Evolutionary conservation across 2,888 invertebrate genomes (phyloP).

Genomic region (Platerodrilus igneus): DNA sequence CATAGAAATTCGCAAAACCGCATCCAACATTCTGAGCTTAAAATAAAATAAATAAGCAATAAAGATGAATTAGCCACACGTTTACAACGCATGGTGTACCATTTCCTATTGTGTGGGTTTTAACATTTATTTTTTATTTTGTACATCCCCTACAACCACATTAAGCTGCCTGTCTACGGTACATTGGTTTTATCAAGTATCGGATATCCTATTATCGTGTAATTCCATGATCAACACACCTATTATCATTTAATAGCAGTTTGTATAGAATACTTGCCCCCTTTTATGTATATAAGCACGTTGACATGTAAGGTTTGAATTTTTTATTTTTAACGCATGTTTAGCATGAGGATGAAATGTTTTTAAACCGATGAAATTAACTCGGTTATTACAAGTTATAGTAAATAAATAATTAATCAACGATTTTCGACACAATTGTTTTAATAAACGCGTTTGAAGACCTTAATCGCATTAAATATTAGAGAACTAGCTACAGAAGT

Average conservation of each 20-base stretch:
- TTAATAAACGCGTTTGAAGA: too few relatives aligned
- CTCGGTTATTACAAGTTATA: too few relatives aligned
- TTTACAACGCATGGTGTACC: conserved; percentile 18
- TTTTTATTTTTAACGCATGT: conserved; percentile 3
- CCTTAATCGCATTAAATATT: too few relatives aligned
- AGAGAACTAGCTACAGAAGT: too few relatives aligned
- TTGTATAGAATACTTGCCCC: conserved; percentile 20
- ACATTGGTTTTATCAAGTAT: conserved; percentile 31
- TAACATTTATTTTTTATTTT: conserved; percentile 27
- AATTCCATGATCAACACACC: conserved; percentile 33
- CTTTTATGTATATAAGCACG: conserved; percentile 14
- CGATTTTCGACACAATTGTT: too few relatives aligned
- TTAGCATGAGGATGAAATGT: too few relatives aligned
- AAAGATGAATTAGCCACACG: conserved; percentile 23
- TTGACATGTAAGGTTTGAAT: conserved; percentile 18
- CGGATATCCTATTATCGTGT: conserved; percentile 32
- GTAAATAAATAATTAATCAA: too few relatives aligned
- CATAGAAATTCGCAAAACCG: too few relatives aligned
- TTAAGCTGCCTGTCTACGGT: conserved; percentile 24
- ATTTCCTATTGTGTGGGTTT: conserved; percentile 24
- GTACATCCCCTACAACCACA: conserved; percentile 23
- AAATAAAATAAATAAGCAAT: too few relatives aligned
- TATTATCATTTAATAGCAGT: conserved; percentile 30
- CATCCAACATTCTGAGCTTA: too few relatives aligned
- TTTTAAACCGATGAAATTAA: too few relatives aligned